Evolutionary conservation across 1,140 invertebrate species (phyloP).

Genomic region (Chrysomallon squamiferum): DNA sequence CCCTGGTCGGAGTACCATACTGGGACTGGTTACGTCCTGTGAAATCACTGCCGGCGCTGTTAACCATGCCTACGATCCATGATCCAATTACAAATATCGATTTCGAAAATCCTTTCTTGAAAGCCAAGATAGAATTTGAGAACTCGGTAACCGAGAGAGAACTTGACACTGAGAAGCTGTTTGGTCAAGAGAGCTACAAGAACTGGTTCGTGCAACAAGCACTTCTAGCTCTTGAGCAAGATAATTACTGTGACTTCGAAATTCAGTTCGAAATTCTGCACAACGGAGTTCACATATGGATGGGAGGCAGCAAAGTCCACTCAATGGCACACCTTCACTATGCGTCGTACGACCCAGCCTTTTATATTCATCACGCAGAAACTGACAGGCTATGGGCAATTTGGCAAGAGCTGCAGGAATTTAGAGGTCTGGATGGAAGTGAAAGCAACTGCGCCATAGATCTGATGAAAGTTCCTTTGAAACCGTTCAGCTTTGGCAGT

Average conservation of each 20-base stretch:
- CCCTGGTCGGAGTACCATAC: slow-evolving; percentile 29
- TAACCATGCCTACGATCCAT: slow-evolving; percentile 10
- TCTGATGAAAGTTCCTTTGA: slow-evolving; percentile 22
- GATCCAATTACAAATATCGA: slow-evolving; percentile 5
- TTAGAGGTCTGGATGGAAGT: slow-evolving; percentile 21
- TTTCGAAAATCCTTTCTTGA: background rate
- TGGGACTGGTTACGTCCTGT: slow-evolving; percentile 28
- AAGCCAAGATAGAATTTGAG: slow-evolving; percentile 13
- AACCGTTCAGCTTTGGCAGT: slow-evolving; percentile 31
- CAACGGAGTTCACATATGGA: slow-evolving; percentile 29
- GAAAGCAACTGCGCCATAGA: slow-evolving; percentile 31
- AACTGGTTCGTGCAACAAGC: slow-evolving; percentile 24
- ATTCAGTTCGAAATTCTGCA: slow-evolving; percentile 33
- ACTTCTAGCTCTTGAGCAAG: slow-evolving; percentile 30
- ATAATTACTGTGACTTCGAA: slow-evolving; percentile 35
- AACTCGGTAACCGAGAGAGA: background rate
- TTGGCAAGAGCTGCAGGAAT: slow-evolving; percentile 32
- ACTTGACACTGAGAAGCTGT: background rate
- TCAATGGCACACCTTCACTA: slow-evolving; percentile 30
- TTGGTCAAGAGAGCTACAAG: slow-evolving; percentile 19
- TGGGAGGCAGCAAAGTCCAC: slow-evolving; percentile 22
- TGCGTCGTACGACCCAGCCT: slow-evolving; percentile 29
- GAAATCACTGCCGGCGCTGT: slow-evolving; percentile 12
- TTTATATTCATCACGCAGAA: slow-evolving; percentile 29
- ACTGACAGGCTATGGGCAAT: slow-evolving; percentile 27